Conservation (phyloP, 2,113 vertebrate species). For the Corythornis madagascariensis region DNA sequence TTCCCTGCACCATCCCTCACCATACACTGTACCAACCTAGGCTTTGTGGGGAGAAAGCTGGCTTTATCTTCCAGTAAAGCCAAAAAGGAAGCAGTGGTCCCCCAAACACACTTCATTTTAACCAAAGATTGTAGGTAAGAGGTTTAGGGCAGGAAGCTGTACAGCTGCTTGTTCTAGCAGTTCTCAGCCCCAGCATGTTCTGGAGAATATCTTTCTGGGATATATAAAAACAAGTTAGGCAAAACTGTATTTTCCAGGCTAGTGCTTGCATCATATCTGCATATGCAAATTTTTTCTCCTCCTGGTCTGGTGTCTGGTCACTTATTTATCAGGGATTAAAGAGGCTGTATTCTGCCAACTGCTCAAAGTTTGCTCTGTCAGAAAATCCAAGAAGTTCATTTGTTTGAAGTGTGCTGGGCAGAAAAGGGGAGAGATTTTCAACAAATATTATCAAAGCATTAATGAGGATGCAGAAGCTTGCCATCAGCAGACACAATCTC, state of each 20-base stretch:
- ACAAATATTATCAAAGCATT: neutral
- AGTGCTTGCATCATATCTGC: neutral
- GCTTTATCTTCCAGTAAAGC: neutral
- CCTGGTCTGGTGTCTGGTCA: neutral
- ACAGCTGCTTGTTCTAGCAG: neutral
- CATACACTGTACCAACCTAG: neutral
- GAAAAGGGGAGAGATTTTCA: neutral
- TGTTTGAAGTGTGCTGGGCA: neutral
- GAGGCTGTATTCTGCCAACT: neutral
- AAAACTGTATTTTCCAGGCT: neutral
- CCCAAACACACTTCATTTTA: neutral
- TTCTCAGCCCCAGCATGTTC: neutral
- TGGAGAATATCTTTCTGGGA: neutral
- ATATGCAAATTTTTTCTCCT: neutral
- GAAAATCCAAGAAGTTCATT: neutral
- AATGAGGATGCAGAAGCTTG: neutral
- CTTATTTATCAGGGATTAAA: neutral
- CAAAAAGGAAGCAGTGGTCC: neutral
- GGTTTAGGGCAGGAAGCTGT: neutral
- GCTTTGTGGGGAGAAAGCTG: neutral
- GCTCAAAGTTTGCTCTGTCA: rapidly evolving
- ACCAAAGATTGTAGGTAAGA: neutral
- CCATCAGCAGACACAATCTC: neutral
- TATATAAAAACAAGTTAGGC: neutral
- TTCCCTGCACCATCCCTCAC: neutral